Evolutionary conservation across 2,797 vertebrate species (phyloP).

Genomic region (Echiichthys vipera): DNA sequence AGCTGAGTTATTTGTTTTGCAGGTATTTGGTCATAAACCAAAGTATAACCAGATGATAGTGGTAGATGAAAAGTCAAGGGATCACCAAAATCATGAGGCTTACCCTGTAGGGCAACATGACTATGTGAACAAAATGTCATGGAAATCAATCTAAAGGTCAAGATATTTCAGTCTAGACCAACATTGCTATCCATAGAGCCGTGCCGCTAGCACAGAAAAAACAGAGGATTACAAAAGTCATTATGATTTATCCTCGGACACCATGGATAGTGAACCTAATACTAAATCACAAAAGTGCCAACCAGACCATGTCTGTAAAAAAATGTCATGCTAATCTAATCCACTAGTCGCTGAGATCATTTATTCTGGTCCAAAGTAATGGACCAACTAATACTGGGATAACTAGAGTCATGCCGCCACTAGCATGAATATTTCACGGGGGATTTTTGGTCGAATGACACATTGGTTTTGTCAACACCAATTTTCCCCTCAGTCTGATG

Average conservation of each 20-base stretch:
- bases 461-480: conserved; percentile 2
- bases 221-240: background rate
- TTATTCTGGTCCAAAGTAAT: background rate
- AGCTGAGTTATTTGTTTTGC: background rate
- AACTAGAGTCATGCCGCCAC: background rate
- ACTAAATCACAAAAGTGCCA: background rate
- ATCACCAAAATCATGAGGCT: background rate
- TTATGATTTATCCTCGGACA: background rate
- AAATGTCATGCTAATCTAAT: background rate
- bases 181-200: background rate
- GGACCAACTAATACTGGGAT: too few relatives aligned
- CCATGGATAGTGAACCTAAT: background rate
- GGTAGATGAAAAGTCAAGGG: background rate
- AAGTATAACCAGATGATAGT: background rate
- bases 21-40: background rate
- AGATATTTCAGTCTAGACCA: background rate
- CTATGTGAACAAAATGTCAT: background rate
- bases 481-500: conserved; percentile 10
- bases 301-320: background rate
- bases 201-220: background rate
- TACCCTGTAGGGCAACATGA: background rate
- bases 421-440: background rate
- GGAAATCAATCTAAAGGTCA: background rate
- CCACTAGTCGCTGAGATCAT: background rate
- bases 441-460: conserved; percentile 17